Evolutionary conservation across 2,797 vertebrate species (phyloP).

Genomic region (Manis javanica): DNA sequence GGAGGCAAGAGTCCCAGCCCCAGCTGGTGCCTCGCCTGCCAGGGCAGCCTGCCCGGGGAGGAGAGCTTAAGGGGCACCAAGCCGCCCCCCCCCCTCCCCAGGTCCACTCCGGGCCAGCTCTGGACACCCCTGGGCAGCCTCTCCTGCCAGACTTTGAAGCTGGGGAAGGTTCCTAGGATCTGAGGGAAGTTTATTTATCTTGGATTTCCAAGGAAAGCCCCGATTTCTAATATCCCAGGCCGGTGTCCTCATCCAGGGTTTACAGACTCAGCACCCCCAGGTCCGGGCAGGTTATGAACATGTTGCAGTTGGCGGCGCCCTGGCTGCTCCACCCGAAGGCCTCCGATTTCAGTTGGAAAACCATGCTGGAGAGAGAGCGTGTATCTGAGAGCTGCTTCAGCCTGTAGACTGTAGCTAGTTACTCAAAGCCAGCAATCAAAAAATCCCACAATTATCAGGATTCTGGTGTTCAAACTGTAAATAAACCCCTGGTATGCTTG

Average conservation of each 20-base stretch:
- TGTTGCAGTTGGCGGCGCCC: rapidly evolving
- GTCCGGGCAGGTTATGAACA: rapidly evolving
- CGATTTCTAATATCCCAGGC: not conserved
- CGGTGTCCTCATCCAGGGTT: not conserved
- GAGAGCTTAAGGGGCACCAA: not conserved
- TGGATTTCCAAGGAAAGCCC: not conserved
- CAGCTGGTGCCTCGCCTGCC: not conserved
- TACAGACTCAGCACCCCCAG: not conserved
- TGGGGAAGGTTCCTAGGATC: not conserved
- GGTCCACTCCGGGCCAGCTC: not conserved
- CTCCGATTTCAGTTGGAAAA: not conserved
- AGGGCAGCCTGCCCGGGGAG: not conserved
- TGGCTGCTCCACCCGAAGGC: not conserved
- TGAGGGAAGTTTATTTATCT: not conserved
- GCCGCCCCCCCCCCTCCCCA: rapidly evolving
- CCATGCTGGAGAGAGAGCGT: rapidly evolving
- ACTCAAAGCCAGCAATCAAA: rapidly evolving
- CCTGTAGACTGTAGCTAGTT: not conserved
- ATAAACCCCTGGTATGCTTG: not conserved
- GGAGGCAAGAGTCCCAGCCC: not conserved
- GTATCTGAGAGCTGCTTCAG: rapidly evolving
- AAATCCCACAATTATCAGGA: not conserved
- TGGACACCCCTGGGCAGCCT: not conserved
- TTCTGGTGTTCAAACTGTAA: not conserved
- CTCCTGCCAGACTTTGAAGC: not conserved